These are phyloP conservation scores for Limnephilus marmoratus DNA, from an alignment of 2,888 invertebrate genomes.

Conservation along the genomic window DNA sequence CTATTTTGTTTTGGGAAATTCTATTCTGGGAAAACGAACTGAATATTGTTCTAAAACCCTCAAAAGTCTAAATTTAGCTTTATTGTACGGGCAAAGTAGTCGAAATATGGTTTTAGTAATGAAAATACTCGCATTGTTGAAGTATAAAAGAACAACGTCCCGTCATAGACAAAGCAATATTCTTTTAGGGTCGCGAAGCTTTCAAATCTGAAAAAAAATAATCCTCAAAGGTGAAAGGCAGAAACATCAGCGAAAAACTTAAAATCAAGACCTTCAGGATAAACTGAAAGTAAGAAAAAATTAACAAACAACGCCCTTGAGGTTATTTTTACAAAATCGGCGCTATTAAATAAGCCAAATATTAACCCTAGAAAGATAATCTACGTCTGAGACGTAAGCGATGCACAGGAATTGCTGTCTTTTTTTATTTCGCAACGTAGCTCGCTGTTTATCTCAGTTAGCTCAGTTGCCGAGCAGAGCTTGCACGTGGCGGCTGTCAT, in stretches of 20 bases:
- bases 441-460: no score
- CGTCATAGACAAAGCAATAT: not conserved
- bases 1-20: not conserved
- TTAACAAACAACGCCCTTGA: not conserved
- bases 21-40: not conserved
- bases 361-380: no score
- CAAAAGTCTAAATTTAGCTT: not conserved
- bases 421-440: no score
- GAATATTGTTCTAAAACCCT: not conserved
- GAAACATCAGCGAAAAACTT: conserved; percentile 34
- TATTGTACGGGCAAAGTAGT: not conserved
- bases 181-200: not conserved
- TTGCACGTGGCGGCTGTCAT: no score
- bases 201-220: not conserved
- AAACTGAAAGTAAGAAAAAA: conserved; percentile 4
- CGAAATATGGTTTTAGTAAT: not conserved
- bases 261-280: not conserved
- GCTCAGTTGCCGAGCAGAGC: no score
- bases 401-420: no score
- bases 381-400: no score
- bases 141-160: not conserved
- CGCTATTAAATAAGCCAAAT: no score
- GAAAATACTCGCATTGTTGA: not conserved
- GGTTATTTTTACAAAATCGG: not conserved
- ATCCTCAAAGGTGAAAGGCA: not conserved